A percentile compares a stretch with the other conserved stretches of the same genome.
These are phyloP conservation scores for Phallusia fumigata DNA, from an alignment of 23 tunicate species.

Conservation along the genomic window DNA sequence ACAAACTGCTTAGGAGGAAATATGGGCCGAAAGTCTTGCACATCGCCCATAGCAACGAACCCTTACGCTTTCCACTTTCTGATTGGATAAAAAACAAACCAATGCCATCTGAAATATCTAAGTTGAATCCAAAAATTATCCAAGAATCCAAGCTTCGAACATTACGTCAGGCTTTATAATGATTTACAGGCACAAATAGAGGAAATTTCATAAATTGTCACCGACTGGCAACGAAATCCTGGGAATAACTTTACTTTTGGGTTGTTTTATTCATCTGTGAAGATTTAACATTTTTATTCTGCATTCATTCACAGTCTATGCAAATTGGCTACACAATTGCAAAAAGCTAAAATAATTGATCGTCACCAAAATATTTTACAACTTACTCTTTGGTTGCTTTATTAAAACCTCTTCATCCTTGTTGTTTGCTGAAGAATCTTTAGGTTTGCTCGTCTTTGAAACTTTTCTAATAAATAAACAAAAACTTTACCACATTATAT, in stretches of 20 bases:
- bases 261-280: not conserved
- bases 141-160: no score
- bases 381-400: constrained; percentile 36
- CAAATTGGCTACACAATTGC: not conserved
- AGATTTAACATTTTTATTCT: not conserved
- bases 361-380: not conserved
- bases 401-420: constrained; percentile 52
- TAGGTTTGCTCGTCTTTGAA: no score
- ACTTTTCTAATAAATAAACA: no score
- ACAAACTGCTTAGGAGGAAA: constrained; percentile 41
- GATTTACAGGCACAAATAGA: no score
- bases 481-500: no score
- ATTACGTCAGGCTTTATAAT: no score
- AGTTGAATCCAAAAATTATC: no score
- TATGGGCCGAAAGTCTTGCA: constrained; percentile 66
- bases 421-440: not conserved
- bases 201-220: no score
- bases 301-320: not conserved
- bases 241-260: no score
- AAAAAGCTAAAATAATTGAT: not conserved
- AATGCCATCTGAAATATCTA: no score
- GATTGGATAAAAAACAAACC: not conserved
- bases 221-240: no score
- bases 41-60: constrained; percentile 39
- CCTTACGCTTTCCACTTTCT: constrained; percentile 5